Conservation (phyloP, 2,888 invertebrate species). For the Leucoptera coffeella region DNA sequence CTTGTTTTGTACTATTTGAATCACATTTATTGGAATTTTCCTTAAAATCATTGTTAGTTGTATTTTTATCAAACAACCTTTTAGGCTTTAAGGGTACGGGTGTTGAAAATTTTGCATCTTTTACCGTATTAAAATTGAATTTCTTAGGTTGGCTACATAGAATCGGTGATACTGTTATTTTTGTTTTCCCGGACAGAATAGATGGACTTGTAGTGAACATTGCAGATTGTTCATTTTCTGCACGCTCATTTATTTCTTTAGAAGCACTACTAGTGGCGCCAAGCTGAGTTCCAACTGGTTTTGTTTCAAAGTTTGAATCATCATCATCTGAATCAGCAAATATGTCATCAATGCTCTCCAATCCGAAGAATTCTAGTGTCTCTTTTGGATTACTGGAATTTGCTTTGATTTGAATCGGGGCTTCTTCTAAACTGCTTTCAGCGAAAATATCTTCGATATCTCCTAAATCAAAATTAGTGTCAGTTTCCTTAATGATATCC, state of each 20-base stretch:
- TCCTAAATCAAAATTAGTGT: constrained; percentile 30
- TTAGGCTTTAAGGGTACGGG: constrained; percentile 9
- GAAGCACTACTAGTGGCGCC: neutral
- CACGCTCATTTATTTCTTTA: neutral
- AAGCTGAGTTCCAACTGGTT: constrained; percentile 5
- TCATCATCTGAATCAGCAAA: constrained; percentile 32
- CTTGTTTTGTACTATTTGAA: constrained; percentile 8
- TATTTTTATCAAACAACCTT: constrained; percentile 12
- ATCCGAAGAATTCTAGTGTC: constrained; percentile 28
- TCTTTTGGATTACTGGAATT: constrained; percentile 12
- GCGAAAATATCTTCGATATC: constrained; percentile 31
- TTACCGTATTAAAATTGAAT: constrained; percentile 18
- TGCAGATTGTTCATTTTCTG: too few relatives aligned
- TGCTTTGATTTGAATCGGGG: constrained; percentile 7
- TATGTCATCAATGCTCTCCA: constrained; percentile 40
- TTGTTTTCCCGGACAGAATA: too few relatives aligned
- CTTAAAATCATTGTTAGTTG: constrained; percentile 7
- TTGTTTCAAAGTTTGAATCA: constrained; percentile 5
- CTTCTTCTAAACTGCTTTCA: constrained; percentile 20
- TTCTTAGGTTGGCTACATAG: constrained; percentile 22
- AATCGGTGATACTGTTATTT: constrained; percentile 23
- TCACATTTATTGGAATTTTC: constrained; percentile 4
- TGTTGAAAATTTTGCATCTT: constrained; percentile 14
- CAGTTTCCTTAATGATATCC: neutral
- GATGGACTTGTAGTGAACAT: too few relatives aligned